Evolutionary conservation across 2,797 vertebrate species (phyloP), one percentile per base, ranked within the genome.

Genomic region (Takifugu rubripes): DNA sequence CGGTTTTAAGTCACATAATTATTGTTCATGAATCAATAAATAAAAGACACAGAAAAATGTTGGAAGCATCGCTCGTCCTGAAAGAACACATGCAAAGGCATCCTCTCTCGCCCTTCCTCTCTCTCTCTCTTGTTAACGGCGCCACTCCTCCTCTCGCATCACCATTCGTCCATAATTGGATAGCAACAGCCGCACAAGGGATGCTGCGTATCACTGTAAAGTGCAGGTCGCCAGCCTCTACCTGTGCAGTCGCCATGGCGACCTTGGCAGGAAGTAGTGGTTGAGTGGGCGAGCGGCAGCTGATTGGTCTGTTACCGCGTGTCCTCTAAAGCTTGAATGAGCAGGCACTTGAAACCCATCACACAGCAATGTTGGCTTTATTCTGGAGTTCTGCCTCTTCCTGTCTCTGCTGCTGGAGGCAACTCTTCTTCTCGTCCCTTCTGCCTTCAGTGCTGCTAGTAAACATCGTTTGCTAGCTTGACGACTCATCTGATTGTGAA

Each of bases 111-210:
- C 33, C 15, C 11, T 12, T 1, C 36, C 42, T 24, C 16, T n/a
- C 25, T 6, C 40, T 14, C 16, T 11, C 26, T 31, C 26, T 0
- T n/a, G 7, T 3, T 14, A 25, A 21, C 47, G 42, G 54, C 5
- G 63, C 71, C 66, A 16, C 59, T 54, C 2, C 59, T 54, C 2
- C 61, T 43, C 56, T 69, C 29, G 7, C 49, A 21, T 53, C 53
- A 49, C 64, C 31, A 66, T 72, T 59, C 50, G 3, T 57, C 46
- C 55, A 67, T 75, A 72, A 79, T 67, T 75, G 59, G 58, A 63
- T 65, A 69, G 68, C 72, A 78, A 78, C 79, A 66, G 81, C 66
- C 68, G 76, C 77, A 66, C 61, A 61, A 69, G 53, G 54, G 80
- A 80, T 42, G 61, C 2, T 3, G 49, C 6, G 1, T 56, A 3